Base-by-base conservation (phyloP, 2,113 vertebrate genomes). In the Empidonax alnorum region DNA sequence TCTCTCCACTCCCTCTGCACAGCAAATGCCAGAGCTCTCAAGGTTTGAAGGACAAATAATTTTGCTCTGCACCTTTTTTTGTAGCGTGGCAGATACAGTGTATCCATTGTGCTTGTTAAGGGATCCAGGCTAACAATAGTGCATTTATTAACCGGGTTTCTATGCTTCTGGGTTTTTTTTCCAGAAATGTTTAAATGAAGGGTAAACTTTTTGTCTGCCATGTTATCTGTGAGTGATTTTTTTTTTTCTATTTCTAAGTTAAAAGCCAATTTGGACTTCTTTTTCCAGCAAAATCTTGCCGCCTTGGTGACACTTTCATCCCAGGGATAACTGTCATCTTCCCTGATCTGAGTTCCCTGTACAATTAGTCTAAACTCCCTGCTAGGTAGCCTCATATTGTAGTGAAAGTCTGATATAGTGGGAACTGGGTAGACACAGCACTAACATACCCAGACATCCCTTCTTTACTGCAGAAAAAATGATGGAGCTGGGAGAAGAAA, bases 11-110 rank as follows among this genome's bases (percentile, higher is more conserved):
- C 87, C 74, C 68, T 91, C 56, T 84, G 56, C 52, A 67, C 44
- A 72, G 61, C 2, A 5, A 81, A 76, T 93, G 28, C 50, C 81
- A 81, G 78, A 81, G 30, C 56, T 93, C 39, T 87, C 56, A 87
- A 84, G 31, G 39, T 89, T 65, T 96, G 81, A 89, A 91, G 66
- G 73, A 91, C 69, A 91, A 94, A 84, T 50, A 78, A 73, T 67
- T 93, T 63, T 84, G 52, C 66, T 84, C 84, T 14, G 3, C 56
- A 63, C 77, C 47, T 47, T 89, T 55, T 89, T 84, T 47, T 89
- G 42, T 82, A 94, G 87, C 46, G 55, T 89, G 33, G 39, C 35
- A 84, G 89, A 87, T 68, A 97, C 66, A 95, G 61, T 59, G 39
- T 33, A 75, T 93, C 69, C 76, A 65, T 94, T 94, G 81, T 95